These are phyloP conservation scores for Dorcus hopei DNA, from an alignment of 2,888 invertebrate genomes.

Conservation along the genomic window DNA sequence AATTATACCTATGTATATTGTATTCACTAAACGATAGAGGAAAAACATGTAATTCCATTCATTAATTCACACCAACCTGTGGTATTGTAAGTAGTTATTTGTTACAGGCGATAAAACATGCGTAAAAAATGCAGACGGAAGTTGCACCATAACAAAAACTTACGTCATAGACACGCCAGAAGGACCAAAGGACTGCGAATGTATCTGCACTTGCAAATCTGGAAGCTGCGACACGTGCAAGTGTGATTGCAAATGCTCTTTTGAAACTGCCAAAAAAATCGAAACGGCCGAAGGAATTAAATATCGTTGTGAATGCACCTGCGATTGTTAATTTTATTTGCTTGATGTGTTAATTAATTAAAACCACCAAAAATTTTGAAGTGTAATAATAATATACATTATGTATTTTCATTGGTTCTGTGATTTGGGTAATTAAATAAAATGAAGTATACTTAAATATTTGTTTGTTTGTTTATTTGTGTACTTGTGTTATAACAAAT, in stretches of 20 bases:
- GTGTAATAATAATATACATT: no score
- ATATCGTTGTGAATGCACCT: constrained; percentile 21
- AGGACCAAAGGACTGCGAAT: constrained; percentile 19
- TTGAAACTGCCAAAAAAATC: constrained; percentile 19
- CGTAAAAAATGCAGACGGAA: constrained; percentile 4
- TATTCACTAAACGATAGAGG: no score
- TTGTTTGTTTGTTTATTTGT: no score
- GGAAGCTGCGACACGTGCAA: constrained; percentile 5
- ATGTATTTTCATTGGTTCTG: no score
- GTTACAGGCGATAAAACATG: constrained; percentile 6
- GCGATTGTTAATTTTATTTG: background rate
- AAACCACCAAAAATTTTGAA: no score
- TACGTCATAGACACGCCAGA: constrained; percentile 17
- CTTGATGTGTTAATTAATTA: no score
- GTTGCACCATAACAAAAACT: constrained; percentile 12
- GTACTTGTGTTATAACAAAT: no score
- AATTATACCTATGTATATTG: no score
- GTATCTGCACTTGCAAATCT: constrained; percentile 21
- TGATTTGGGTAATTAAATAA: no score
- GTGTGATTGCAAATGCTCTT: constrained; percentile 24
- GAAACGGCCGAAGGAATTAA: constrained; percentile 19
- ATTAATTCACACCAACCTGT: no score
- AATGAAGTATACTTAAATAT: no score
- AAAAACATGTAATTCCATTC: no score
- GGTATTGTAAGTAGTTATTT: background rate